Evolutionary conservation across 1,140 invertebrate genomes (phyloP).

Genomic region (Cephus cinctus): DNA sequence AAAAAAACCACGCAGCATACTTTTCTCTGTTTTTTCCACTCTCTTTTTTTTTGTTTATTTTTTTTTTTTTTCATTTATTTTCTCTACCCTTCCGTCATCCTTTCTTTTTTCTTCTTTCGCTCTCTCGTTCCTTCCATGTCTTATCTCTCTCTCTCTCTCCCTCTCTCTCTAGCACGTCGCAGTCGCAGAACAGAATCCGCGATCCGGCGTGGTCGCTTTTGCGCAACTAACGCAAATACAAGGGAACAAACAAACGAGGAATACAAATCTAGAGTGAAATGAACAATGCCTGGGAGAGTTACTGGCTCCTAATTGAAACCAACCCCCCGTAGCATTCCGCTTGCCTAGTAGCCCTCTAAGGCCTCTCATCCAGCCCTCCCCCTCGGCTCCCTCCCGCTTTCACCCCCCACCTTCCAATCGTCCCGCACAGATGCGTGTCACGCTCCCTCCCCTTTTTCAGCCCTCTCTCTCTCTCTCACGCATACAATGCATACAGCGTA

Average conservation of each 20-base stretch:
- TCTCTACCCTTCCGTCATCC: too few species aligned
- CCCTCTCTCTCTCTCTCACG: constrained; percentile 22
- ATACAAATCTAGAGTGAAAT: constrained; percentile 56
- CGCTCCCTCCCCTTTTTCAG: constrained; percentile 19
- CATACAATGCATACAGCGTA: constrained; percentile 15
- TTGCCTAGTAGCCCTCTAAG: constrained; percentile 3
- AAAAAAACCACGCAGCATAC: too few species aligned
- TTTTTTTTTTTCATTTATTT: too few species aligned
- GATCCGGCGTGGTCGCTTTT: too few species aligned
- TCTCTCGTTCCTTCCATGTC: not conserved
- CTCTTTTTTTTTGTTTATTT: too few species aligned
- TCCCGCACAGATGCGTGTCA: constrained; percentile 48
- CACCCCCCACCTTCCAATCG: constrained; percentile 38
- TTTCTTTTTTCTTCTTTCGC: too few species aligned
- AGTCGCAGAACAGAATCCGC: constrained; percentile 28
- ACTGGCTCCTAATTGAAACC: constrained; percentile 54
- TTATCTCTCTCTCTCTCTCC: not conserved
- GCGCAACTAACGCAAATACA: constrained; percentile 41
- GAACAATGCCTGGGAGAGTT: constrained; percentile 55
- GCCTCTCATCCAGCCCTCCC: too few species aligned
- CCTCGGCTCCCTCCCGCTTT: too few species aligned
- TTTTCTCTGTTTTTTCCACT: too few species aligned
- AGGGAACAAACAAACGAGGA: constrained; percentile 48
- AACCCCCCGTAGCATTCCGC: constrained; percentile 23
- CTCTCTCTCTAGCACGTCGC: constrained; percentile 5